Evolutionary conservation across 1,140 invertebrate species (phyloP), one percentile per base, ranked within the genome.

Genomic region (Procambarus virginalis): DNA sequence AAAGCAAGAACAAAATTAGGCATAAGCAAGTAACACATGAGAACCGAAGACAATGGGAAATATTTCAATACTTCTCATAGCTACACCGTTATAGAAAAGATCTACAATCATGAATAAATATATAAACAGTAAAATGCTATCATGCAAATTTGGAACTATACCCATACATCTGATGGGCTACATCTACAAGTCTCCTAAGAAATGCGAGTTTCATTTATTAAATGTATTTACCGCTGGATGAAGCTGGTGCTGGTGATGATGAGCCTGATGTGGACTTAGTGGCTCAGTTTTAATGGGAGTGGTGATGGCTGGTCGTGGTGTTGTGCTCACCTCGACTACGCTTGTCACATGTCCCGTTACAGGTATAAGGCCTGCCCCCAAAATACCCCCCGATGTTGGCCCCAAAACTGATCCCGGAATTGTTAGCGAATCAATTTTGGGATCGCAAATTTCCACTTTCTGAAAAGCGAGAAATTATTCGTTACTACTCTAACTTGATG

Each of bases 291-390:
- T 95, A n/a, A 94, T 84, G 49, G 60, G 58, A 12, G 80, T 80
- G 55, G 75, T 58, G 55, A 64, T 58, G 58, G 92, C 93, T 0
- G 94, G 93, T 4, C 94, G 94, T 1, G 95, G 94, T 0, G 95
- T 95, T 34, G 95, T 95, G 0, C 94, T 94, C 77, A 95, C 95
- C 68, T 94, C 93, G 9, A 93, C 93, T 88, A 94, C 51, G 91
- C 73, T 92, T 73, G 83, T 90, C 86, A 86, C 78, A 81, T 80
- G 78, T 48, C 77, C 51, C 83, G 90, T 64, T 92, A 73, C 68
- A 68, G 64, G 89, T 17, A 17, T 17, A 68, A 68, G 64, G 14
- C 64, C 75, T 93, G 93, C 80, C 94, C 94, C 91, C 94, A 93
- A 79, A 94, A 83, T 64, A 20, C 60, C 60, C 49, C 78, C 78